phyloP scores from a whole-genome alignment of 1,140 invertebrate species.

The Aphelenchoides fujianensis region DNA sequence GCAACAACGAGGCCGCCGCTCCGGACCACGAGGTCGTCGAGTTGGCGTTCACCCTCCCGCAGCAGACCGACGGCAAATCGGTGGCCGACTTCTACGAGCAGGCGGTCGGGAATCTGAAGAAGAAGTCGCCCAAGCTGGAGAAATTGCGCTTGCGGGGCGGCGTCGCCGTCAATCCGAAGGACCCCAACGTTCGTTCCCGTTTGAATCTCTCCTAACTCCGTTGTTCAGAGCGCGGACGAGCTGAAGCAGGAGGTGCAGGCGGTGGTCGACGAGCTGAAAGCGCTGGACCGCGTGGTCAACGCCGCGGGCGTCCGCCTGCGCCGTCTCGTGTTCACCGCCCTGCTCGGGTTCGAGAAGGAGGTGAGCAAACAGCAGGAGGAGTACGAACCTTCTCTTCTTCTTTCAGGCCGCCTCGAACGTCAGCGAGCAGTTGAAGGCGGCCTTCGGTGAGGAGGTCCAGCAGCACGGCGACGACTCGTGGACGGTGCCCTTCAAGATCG shows the following conservation, averaged over 20 bases:
- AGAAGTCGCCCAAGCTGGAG: background rate
- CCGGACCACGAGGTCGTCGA: background rate
- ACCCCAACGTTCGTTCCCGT: background rate
- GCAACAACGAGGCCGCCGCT: background rate
- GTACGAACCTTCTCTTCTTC: background rate
- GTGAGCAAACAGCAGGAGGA: background rate
- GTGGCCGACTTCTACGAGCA: background rate
- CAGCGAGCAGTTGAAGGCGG: background rate
- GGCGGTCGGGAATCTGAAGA: slow-evolving; percentile 5
- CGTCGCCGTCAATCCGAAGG: background rate
- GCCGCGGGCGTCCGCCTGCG: background rate
- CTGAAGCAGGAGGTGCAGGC: background rate
- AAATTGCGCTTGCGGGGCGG: slow-evolving; percentile 10
- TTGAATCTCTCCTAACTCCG: background rate
- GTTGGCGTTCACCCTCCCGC: slow-evolving; percentile 3
- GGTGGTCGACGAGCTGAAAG: background rate
- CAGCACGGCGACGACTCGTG: background rate
- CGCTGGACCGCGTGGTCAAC: background rate
- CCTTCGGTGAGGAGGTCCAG: background rate
- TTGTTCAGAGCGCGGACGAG: background rate
- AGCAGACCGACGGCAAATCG: background rate
- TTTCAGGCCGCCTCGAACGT: background rate
- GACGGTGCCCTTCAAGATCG: background rate
- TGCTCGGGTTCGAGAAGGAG: background rate
- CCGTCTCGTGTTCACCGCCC: background rate